phyloP scores from a whole-genome alignment of 2,797 vertebrate species.

The Zalophus californianus region DNA sequence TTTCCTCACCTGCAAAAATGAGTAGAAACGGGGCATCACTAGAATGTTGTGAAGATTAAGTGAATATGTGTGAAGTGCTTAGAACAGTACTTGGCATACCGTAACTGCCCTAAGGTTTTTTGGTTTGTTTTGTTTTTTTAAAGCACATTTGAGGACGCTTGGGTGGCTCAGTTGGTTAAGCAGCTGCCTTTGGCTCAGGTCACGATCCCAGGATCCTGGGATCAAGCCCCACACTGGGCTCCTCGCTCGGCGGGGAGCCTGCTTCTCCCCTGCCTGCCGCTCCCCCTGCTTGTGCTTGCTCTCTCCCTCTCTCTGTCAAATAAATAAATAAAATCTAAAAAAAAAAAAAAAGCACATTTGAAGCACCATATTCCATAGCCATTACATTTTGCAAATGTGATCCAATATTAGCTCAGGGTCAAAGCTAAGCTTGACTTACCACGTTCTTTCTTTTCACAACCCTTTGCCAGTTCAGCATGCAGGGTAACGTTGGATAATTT shows the following conservation, averaged over 20 bases:
- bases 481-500: background rate
- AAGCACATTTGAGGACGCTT: background rate
- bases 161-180: too few species aligned
- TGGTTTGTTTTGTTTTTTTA: background rate
- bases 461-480: background rate
- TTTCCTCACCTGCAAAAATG: conserved; percentile 37
- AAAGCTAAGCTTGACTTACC: conserved; percentile 37
- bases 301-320: too few species aligned
- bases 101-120: background rate
- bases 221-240: too few species aligned
- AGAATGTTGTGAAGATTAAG: conserved; percentile 22
- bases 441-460: background rate
- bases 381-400: conserved; percentile 41
- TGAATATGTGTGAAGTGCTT: background rate
- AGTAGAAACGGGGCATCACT: background rate
- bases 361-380: background rate
- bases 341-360: background rate
- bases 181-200: too few species aligned
- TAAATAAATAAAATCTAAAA: too few species aligned
- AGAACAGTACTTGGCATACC: background rate
- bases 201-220: too few species aligned
- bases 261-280: too few species aligned
- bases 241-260: too few species aligned
- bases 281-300: too few species aligned
- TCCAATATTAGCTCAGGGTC: background rate